Base-by-base conservation (phyloP, 2,888 invertebrate species). In the Zygaena filipendulae region DNA sequence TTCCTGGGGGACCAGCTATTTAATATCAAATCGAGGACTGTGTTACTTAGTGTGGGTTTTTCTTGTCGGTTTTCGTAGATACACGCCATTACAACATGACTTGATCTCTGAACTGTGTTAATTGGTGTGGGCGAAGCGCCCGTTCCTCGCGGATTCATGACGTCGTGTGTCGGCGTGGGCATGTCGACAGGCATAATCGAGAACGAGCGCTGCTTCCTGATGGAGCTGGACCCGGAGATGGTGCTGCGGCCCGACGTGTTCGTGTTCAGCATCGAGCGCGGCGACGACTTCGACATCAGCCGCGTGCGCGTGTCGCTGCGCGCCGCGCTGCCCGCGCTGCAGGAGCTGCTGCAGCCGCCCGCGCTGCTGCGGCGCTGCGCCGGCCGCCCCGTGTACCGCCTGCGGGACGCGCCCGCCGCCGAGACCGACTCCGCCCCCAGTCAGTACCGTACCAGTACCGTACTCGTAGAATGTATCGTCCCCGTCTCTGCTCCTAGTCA, bases 201-300 rank as follows among this genome's bases (percentile, higher is more conserved):
- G 67, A 69, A 83, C 9, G 85, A 86, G 33, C 87, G 92, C 13
- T 97, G 97, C 77, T 97, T 95, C 72, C 85, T 94, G 10, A 93
- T 95, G 92, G 90, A 91, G 1, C 74, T 97, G 54, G 90, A 96
- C 71, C 85, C 90, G 14, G 82, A 82, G 16, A 74, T 85, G 31
- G 90, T 94, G 37, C 70, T 92, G 50, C 87, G 90, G 21, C 97
- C 97, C 3, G 49, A 44, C 19, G 33, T 49, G 43, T 51, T 74
- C 35, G 43, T 60, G 42, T 19, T 52, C 25, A 85, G 83, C 42
- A 89, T 88, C 48, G 83, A 92, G 58, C 84, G 84, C 43, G 95
- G 95, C 77, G 84, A 90, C 9, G 85, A 88, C 51, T 91, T 95
- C 24, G 88, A 95, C 57, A 91, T 92, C 22, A 83, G 86, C 41